Conservation (phyloP, 2,888 invertebrate genomes). For the Cacoxenus indagator region DNA sequence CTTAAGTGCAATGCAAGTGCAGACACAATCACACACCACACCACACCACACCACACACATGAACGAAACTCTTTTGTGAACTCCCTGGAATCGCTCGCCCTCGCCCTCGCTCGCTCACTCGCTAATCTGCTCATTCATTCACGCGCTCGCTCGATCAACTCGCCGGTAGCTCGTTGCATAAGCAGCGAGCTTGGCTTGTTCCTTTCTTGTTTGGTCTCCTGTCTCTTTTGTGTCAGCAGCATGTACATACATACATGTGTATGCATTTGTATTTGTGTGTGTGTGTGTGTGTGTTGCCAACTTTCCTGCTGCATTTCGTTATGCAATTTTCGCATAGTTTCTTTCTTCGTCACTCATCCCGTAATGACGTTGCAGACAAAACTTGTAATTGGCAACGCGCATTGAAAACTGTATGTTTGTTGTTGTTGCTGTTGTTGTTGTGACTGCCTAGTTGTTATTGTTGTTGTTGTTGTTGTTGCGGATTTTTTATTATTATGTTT, state of each 20-base stretch:
- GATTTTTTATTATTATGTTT: not conserved
- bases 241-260: not conserved
- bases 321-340: constrained; percentile 19
- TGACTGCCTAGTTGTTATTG: constrained; percentile 1
- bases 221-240: not conserved
- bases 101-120: too few relatives aligned
- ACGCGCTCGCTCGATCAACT: not conserved
- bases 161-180: not conserved
- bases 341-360: not conserved
- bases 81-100: too few relatives aligned
- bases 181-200: constrained; percentile 21
- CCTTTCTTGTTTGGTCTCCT: constrained; percentile 18
- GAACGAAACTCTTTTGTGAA: too few relatives aligned
- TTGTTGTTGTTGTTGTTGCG: not conserved
- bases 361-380: not conserved
- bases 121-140: too few relatives aligned
- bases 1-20: too few relatives aligned
- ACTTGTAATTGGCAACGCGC: not conserved
- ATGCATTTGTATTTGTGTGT: not conserved
- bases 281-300: not conserved
- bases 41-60: too few relatives aligned
- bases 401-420: not conserved
- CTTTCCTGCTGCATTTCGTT: constrained; percentile 3
- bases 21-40: too few relatives aligned
- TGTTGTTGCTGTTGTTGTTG: not conserved